Percentiles rank a stretch among this genome's conserved stretches.
Conservation (phyloP, 2,888 invertebrate species). For the Diarsia dahlii region DNA sequence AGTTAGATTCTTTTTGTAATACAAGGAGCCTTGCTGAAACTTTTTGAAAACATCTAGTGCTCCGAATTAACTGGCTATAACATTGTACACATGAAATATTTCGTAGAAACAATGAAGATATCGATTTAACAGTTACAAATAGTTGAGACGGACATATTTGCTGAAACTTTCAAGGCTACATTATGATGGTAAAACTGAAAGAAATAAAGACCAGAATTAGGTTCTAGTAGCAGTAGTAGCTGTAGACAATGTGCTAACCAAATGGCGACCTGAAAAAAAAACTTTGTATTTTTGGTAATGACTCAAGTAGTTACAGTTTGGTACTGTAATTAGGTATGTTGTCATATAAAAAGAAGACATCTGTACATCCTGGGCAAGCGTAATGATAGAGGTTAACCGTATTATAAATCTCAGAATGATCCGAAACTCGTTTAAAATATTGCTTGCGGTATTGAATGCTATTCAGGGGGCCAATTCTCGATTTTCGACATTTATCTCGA, state of each 20-base stretch:
- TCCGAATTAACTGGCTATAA: slow-evolving; percentile 24
- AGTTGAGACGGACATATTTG: slow-evolving; percentile 11
- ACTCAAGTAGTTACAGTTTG: neutral
- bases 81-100: slow-evolving; percentile 2
- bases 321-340: neutral
- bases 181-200: neutral
- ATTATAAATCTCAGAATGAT: neutral
- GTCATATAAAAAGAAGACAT: neutral
- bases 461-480: too few relatives aligned
- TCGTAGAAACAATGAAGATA: slow-evolving; percentile 15
- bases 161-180: slow-evolving; percentile 8
- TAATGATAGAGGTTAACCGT: neutral
- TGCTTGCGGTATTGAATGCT: neutral
- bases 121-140: slow-evolving; percentile 30
- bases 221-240: too few relatives aligned
- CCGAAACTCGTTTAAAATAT: neutral
- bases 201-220: neutral
- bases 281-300: slow-evolving; percentile 9
- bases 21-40: slow-evolving; percentile 35
- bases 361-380: neutral
- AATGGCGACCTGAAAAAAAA: slow-evolving; percentile 23
- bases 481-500: too few relatives aligned
- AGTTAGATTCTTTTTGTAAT: slow-evolving; percentile 36
- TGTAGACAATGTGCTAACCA: slow-evolving; percentile 29
- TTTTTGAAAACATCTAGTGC: slow-evolving; percentile 42